phyloP scores from a whole-genome alignment of 1,140 invertebrate genomes.

The Amyelois transitella region DNA sequence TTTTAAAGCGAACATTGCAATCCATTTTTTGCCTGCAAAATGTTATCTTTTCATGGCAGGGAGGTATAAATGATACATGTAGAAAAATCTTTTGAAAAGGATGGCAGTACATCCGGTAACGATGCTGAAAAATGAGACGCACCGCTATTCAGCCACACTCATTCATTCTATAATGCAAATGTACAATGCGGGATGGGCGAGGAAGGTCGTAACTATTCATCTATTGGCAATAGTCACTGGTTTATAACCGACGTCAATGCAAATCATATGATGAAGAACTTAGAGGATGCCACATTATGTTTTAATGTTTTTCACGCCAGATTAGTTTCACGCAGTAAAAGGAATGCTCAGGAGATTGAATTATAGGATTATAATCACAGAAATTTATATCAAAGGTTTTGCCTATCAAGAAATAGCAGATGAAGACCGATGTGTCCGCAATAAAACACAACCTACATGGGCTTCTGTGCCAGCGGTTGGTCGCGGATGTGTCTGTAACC shows the following conservation, averaged over 20 bases:
- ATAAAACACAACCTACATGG: constrained; percentile 21
- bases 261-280: constrained; percentile 11
- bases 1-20: constrained; percentile 5
- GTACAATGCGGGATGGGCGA: constrained; percentile 54
- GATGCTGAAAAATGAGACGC: constrained; percentile 39
- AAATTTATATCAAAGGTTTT: background rate
- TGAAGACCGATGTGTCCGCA: constrained; percentile 5
- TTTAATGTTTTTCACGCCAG: too few species aligned
- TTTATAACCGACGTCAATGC: constrained; percentile 15
- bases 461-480: constrained; percentile 28
- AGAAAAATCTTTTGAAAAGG: constrained; percentile 15
- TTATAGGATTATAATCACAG: background rate
- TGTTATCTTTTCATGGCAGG: background rate
- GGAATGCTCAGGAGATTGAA: too few species aligned
- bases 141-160: constrained; percentile 33
- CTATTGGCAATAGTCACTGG: constrained; percentile 23
- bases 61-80: constrained; percentile 9
- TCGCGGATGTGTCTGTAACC: constrained; percentile 49
- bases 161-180: constrained; percentile 42
- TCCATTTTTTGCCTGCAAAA: background rate
- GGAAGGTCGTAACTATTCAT: constrained; percentile 58
- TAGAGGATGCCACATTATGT: too few species aligned
- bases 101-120: constrained; percentile 19
- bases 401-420: background rate
- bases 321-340: too few species aligned